A percentile compares a stretch with the other conserved stretches of the same genome.
These are phyloP conservation scores for Azorinus chamasolen DNA, from an alignment of 2,888 invertebrate genomes.

Conservation along the genomic window DNA sequence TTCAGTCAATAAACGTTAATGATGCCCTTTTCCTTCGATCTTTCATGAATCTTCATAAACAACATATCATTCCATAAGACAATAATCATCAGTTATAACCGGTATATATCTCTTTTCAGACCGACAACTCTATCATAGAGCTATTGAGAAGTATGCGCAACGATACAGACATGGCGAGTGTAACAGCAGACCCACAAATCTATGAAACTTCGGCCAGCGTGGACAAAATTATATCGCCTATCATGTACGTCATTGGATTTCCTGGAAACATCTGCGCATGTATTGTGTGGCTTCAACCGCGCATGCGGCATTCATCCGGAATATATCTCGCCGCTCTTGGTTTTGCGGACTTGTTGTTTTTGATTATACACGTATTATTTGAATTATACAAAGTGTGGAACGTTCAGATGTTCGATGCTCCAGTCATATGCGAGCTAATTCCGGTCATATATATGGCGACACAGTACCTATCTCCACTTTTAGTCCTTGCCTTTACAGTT, in stretches of 20 bases:
- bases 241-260: constrained; percentile 85
- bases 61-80: no score
- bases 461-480: constrained; percentile 84
- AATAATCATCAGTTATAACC: no score
- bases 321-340: constrained; percentile 85
- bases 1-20: no score
- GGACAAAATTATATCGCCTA: constrained; percentile 65
- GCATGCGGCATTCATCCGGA: constrained; percentile 86
- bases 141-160: constrained; percentile 51
- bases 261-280: constrained; percentile 85
- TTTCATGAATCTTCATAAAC: no score
- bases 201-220: constrained; percentile 27
- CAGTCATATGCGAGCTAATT: constrained; percentile 82
- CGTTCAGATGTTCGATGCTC: constrained; percentile 72
- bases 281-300: constrained; percentile 84
- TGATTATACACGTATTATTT: constrained; percentile 81
- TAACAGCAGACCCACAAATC: constrained; percentile 35
- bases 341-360: constrained; percentile 83
- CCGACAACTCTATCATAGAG: constrained; percentile 36
- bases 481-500: constrained; percentile 85
- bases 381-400: constrained; percentile 82
- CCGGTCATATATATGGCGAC: constrained; percentile 82
- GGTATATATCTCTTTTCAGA: constrained; percentile 29
- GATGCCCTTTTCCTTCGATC: no score
- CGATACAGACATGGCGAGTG: constrained; percentile 20